Base-by-base conservation (phyloP, 2,113 vertebrate genomes). In the Natator depressus region DNA sequence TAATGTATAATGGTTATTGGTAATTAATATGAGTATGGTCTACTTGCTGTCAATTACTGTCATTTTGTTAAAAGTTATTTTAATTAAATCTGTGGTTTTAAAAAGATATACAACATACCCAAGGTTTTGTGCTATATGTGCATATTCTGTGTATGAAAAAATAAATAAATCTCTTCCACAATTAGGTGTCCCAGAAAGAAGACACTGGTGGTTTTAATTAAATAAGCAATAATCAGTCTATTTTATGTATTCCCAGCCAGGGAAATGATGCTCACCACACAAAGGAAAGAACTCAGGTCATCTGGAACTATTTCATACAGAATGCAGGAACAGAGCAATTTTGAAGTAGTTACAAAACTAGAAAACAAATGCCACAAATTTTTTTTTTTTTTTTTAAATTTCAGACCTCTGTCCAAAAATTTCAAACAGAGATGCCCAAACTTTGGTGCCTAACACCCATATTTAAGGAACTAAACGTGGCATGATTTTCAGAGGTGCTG, bases 201-300 rank as follows among this genome's bases (percentile, higher is more conserved):
- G 14, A 90, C 6, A 17, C 87, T 87, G 62, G 65, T 46, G 16
- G 6, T 57, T 87, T 86, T 75, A 72, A 54, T 50, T 62, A 82
- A 35, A 13, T 6, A 88, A 54, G 7, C 24, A 82, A 17, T 50
- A 89, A n/a, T 81, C 46, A 78, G 0, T 31, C 25, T 57, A 31
- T 81, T 87, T 87, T 54, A 81, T 22, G 10, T 51, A 81, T 50
- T 59, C 27, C 35, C 8, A 9, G 42, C 35, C 35, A 87, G 88
- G 55, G 35, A 29, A 54, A 54, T 54, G 35, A 29, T 88, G 8
- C 6, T 2, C 2, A 0, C 1, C 8, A 2, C 5, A 2, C 3
- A 16, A 46, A 51, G 54, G 1, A 22, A 55, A 72, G 65, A 85
- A 47, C 82, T 94, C 1, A 72, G 8, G 35, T 87, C 38, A 78